phyloP scores from a whole-genome alignment of 2,797 vertebrate species.

The Myoxocephalus aenaeus region DNA sequence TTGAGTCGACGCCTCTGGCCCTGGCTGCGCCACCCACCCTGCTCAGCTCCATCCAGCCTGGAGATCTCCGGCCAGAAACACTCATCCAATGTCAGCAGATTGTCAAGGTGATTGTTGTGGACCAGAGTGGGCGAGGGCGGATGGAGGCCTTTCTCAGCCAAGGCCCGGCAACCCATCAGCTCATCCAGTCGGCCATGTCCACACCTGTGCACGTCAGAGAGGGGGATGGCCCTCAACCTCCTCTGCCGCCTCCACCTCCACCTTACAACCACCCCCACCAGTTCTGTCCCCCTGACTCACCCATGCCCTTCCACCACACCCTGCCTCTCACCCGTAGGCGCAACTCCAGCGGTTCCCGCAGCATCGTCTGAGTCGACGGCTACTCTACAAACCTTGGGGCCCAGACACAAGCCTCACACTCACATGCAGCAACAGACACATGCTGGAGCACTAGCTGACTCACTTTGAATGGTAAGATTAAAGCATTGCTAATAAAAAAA shows the following conservation, averaged over 20 bases:
- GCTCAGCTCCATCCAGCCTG: slow-evolving; percentile 80
- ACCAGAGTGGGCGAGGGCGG: slow-evolving; percentile 94
- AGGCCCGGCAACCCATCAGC: slow-evolving; percentile 90
- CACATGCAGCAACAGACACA: slow-evolving; percentile 30
- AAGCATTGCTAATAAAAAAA: slow-evolving; percentile 43
- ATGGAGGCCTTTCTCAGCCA: slow-evolving; percentile 97
- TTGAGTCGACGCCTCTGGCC: slow-evolving; percentile 88
- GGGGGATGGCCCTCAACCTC: slow-evolving; percentile 90
- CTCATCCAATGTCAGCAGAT: slow-evolving; percentile 99
- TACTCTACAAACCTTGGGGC: slow-evolving; percentile 7
- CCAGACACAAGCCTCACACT: slow-evolving; percentile 7
- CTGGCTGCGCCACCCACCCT: slow-evolving; percentile 86
- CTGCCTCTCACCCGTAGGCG: slow-evolving; percentile 91
- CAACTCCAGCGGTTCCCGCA: slow-evolving; percentile 95
- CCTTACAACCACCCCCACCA: slow-evolving; percentile 98
- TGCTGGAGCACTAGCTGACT: slow-evolving; percentile 44
- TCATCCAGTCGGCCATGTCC: slow-evolving; percentile 92
- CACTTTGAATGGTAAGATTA: slow-evolving; percentile 44
- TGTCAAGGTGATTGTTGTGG: slow-evolving; percentile 98
- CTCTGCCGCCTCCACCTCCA: slow-evolving; percentile 94
- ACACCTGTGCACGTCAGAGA: slow-evolving; percentile 87
- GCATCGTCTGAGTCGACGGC: slow-evolving; percentile 86
- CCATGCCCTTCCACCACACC: slow-evolving; percentile 91
- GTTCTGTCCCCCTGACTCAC: slow-evolving; percentile 94
- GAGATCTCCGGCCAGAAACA: slow-evolving; percentile 89